These are phyloP conservation scores for Coboldia fuscipes DNA, from an alignment of 1,140 invertebrate genomes.

Conservation along the genomic window DNA sequence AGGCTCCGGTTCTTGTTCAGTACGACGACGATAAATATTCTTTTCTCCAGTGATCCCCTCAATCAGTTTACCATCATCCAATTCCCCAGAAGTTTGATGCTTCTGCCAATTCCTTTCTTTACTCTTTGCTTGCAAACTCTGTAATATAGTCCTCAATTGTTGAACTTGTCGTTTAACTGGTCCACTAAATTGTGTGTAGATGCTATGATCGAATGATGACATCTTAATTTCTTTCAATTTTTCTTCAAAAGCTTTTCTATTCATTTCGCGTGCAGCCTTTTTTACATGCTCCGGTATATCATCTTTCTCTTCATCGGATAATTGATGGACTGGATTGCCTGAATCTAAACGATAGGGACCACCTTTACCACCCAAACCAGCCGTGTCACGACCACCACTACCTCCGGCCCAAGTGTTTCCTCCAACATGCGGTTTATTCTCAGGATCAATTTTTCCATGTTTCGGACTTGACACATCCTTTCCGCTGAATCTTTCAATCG, in stretches of 20 bases:
- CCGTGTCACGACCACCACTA: slow-evolving; percentile 76
- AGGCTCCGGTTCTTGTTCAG: slow-evolving; percentile 64
- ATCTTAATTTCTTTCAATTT: slow-evolving; percentile 81
- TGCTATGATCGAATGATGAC: slow-evolving; percentile 77
- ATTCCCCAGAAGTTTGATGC: slow-evolving; percentile 82
- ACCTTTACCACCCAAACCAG: slow-evolving; percentile 82
- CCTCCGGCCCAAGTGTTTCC: slow-evolving; percentile 95
- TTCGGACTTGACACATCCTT: slow-evolving; percentile 60
- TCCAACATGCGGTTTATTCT: slow-evolving; percentile 79
- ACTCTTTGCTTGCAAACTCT: slow-evolving; percentile 67
- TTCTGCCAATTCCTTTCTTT: slow-evolving; percentile 84
- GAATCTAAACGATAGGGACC: slow-evolving; percentile 81
- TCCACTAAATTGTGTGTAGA: slow-evolving; percentile 64
- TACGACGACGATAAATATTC: slow-evolving; percentile 65
- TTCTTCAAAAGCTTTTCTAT: slow-evolving; percentile 70
- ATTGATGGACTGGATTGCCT: slow-evolving; percentile 78
- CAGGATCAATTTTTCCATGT: slow-evolving; percentile 77
- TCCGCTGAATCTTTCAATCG: slow-evolving; percentile 46
- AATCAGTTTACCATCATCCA: slow-evolving; percentile 89
- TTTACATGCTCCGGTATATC: slow-evolving; percentile 74
- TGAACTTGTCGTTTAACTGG: slow-evolving; percentile 58
- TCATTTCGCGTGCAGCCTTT: slow-evolving; percentile 82
- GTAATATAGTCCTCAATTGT: slow-evolving; percentile 38
- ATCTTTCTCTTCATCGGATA: slow-evolving; percentile 77
- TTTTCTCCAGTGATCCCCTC: slow-evolving; percentile 87